Base-by-base conservation (phyloP, 2,113 vertebrate genomes). In the Pterophyllum scalare region DNA sequence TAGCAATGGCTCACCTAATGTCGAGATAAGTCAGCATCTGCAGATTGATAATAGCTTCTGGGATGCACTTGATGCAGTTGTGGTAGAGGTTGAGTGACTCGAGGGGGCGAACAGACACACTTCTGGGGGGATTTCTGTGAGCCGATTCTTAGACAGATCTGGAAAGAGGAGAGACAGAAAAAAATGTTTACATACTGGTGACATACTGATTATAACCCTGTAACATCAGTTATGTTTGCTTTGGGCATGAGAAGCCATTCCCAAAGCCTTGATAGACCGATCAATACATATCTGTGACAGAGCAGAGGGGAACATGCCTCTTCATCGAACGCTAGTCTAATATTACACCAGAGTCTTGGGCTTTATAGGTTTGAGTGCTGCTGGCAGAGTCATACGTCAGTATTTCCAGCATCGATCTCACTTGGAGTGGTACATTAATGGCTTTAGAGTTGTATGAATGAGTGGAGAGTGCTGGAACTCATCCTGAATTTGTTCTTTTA, bases 21-120 rank as follows among this genome's bases (percentile, higher is more conserved):
- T 99, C 98, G 86, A 99, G 96, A 93, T 99, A 99, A 5, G 98
- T 99, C 90, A 99, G 96, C 97, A 99, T 99, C 91, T 99, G 98
- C 65, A 99, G 94, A 87, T 99, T 99, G 95, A 98, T 97, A 86
- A 99, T 97, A 88, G 97, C 96, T 95, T 99, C 98, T 74, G 98
- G 98, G 95, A 99, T 96, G 77, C 95, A 96, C 94, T 99, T 99
- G 94, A 99, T 99, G 92, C 98, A 99, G 93, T 99, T 99, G 95
- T 99, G 98, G 92, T 99, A 99, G 70, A 99, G 96, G 93, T 98
- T 98, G 93, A 99, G 96, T 3, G 97, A 97, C 94, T 99, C 98
- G 9, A 99, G 96, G 0, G 98, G 98, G 24, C 97, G 79, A 99
- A 99, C 88, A 98, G 90, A 96, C 97, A 99, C 64, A 99, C 96